Percentiles rank a stretch among this genome's conserved stretches.
Evolutionary conservation across 2,888 invertebrate genomes (phyloP).

Genomic region (Lasioglossum pauxillum): DNA sequence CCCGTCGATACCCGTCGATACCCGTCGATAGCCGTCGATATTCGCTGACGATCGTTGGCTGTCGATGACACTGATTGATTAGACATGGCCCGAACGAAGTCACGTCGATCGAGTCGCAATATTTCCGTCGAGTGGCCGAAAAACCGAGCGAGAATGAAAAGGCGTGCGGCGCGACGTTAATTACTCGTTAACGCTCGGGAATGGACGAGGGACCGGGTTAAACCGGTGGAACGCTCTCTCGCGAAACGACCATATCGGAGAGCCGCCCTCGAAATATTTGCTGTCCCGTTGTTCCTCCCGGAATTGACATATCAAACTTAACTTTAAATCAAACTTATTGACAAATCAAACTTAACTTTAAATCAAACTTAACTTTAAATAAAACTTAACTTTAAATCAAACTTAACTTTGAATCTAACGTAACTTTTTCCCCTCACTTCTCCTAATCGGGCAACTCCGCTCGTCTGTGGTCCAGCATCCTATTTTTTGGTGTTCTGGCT

Average conservation of each 20-base stretch:
- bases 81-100: constrained; percentile 7
- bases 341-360: too few relatives aligned
- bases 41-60: constrained; percentile 3
- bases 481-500: too few relatives aligned
- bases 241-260: background rate
- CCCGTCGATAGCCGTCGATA: background rate
- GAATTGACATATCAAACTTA: too few relatives aligned
- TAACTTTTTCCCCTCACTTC: too few relatives aligned
- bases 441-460: too few relatives aligned
- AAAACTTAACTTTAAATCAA: too few relatives aligned
- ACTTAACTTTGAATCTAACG: too few relatives aligned
- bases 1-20: background rate
- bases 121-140: constrained; percentile 62
- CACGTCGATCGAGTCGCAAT: constrained; percentile 50
- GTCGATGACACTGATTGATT: constrained; percentile 68
- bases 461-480: too few relatives aligned
- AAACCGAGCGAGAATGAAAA: constrained; percentile 64
- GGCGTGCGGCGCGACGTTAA: constrained; percentile 64
- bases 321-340: too few relatives aligned
- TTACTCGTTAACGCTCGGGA: constrained; percentile 34
- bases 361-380: too few relatives aligned
- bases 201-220: background rate
- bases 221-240: constrained; percentile 7
- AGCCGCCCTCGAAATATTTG: constrained; percentile 25
- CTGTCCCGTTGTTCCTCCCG: background rate